These are phyloP conservation scores for Aldrovandia affinis DNA, from an alignment of 2,797 vertebrate species.

Conservation along the genomic window DNA sequence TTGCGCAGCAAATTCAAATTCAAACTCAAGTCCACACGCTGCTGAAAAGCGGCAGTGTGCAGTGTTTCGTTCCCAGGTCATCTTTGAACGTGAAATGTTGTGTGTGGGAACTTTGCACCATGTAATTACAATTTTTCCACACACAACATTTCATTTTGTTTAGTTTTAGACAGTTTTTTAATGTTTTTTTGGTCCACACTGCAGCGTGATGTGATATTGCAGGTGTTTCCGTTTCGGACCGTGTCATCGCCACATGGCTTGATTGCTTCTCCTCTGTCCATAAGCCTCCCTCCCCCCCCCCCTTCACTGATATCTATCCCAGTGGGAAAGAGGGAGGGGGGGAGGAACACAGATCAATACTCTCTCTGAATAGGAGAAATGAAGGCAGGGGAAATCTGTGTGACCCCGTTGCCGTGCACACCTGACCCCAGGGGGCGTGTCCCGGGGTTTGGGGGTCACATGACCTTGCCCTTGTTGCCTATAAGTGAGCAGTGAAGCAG, in stretches of 20 bases:
- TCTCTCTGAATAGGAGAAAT: slow-evolving; percentile 50
- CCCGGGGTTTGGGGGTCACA: slow-evolving; percentile 31
- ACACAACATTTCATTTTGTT: background rate
- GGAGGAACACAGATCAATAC: slow-evolving; percentile 60
- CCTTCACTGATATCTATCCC: background rate
- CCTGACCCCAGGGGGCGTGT: slow-evolving; percentile 47
- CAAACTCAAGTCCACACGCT: background rate
- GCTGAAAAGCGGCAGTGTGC: background rate
- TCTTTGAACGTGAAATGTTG: background rate
- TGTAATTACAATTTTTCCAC: too few species aligned
- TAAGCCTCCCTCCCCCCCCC: too few species aligned
- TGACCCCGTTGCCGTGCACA: slow-evolving; percentile 62
- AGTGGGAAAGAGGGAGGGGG: background rate
- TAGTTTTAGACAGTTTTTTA: background rate
- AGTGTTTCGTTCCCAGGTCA: background rate
- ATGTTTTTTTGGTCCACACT: background rate
- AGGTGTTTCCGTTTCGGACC: background rate
- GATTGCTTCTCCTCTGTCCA: background rate
- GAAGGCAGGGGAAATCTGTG: slow-evolving; percentile 53
- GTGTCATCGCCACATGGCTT: background rate
- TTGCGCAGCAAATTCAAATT: slow-evolving; percentile 7
- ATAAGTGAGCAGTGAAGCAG: background rate
- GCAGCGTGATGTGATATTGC: background rate
- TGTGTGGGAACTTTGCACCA: background rate
- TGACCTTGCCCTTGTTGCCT: background rate